A percentile compares a stretch with the other conserved stretches of the same genome.
Evolutionary conservation across 2,888 invertebrate genomes (phyloP).

Genomic region (Lycocerus yunnanus): DNA sequence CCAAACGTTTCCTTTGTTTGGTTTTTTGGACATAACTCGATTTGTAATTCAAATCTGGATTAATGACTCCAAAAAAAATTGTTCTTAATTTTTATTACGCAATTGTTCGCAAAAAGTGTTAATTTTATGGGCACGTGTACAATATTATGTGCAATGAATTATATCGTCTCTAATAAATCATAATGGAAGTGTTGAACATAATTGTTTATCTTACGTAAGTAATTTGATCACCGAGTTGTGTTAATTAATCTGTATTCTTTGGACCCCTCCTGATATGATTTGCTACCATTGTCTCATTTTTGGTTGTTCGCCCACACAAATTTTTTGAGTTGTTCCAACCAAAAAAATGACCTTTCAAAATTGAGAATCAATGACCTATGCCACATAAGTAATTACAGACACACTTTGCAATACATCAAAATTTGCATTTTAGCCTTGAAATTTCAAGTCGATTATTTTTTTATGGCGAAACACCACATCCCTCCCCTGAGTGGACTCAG

Average conservation of each 20-base stretch:
- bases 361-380: not conserved
- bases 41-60: not conserved
- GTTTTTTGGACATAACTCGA: not conserved
- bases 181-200: not conserved
- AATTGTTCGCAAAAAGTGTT: not conserved
- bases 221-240: not conserved
- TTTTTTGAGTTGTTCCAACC: not conserved
- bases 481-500: not conserved
- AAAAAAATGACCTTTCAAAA: not conserved
- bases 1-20: not conserved
- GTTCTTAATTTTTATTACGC: not conserved
- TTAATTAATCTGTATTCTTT: not conserved
- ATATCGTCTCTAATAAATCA: not conserved
- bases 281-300: not conserved
- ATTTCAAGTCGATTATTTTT: not conserved
- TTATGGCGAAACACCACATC: not conserved
- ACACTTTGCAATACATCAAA: not conserved
- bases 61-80: not conserved
- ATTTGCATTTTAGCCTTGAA: not conserved
- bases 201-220: not conserved
- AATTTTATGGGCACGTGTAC: not conserved
- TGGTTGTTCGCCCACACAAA: not conserved
- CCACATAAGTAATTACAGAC: not conserved
- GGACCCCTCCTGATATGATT: not conserved
- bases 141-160: not conserved